Percentiles rank a stretch among this genome's conserved stretches.
phyloP scores from a whole-genome alignment of 2,797 vertebrate genomes.

The Sardinella longiceps region DNA sequence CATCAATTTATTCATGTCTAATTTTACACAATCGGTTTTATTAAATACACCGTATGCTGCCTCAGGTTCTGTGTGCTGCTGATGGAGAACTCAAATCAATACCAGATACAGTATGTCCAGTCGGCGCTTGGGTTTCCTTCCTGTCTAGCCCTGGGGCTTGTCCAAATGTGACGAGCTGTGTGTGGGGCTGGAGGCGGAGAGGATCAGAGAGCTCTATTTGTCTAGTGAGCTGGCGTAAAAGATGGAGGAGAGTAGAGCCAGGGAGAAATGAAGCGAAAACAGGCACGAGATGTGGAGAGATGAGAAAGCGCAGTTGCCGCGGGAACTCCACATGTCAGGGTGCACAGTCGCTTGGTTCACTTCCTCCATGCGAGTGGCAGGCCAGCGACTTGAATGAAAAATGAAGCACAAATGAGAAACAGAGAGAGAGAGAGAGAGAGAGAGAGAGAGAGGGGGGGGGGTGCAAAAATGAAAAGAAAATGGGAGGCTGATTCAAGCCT shows the following conservation, averaged over 20 bases:
- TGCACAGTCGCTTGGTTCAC: slow-evolving; percentile 6
- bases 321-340: slow-evolving; percentile 15
- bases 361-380: slow-evolving; percentile 20
- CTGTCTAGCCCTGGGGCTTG: background rate
- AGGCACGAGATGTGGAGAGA: background rate
- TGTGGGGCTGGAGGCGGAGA: background rate
- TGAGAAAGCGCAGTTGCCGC: background rate
- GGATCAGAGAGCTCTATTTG: slow-evolving; percentile 7
- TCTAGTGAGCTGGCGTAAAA: slow-evolving; percentile 19
- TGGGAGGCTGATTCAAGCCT: background rate
- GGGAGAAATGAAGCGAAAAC: slow-evolving; percentile 24
- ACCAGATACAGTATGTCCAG: background rate
- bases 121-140: background rate
- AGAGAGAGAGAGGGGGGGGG: background rate
- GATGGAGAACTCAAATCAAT: background rate
- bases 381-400: background rate
- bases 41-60: background rate
- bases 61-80: background rate
- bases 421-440: background rate
- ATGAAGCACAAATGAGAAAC: slow-evolving; percentile 4
- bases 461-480: background rate
- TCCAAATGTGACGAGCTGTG: background rate
- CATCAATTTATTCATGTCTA: background rate
- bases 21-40: background rate
- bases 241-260: slow-evolving; percentile 1